Evolutionary conservation across 2,113 vertebrate genomes (phyloP).

Genomic region (Microcebus tavaratra): DNA sequence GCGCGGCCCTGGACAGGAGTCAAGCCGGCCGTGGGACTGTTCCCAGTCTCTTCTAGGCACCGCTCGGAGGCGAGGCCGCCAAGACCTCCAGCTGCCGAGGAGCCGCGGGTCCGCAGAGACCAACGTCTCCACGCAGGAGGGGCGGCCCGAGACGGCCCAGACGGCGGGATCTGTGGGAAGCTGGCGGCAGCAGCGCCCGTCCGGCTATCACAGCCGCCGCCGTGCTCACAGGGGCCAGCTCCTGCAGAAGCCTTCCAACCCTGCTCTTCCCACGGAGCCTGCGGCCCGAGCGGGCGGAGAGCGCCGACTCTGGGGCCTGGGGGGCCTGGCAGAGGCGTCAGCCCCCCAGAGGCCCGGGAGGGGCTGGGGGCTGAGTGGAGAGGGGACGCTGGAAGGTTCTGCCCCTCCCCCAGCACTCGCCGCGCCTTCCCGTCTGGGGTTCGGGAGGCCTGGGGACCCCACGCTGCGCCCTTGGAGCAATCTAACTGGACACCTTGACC

Average conservation of each 20-base stretch:
- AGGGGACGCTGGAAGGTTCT: rapidly evolving
- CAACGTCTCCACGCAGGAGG: background rate
- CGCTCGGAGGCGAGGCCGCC: background rate
- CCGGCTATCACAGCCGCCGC: too few species aligned
- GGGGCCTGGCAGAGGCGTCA: background rate
- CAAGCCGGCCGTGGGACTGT: background rate
- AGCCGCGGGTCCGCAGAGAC: background rate
- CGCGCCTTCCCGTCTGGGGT: background rate
- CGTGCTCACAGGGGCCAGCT: background rate
- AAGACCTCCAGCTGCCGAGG: background rate
- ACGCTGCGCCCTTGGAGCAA: rapidly evolving
- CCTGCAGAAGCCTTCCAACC: background rate
- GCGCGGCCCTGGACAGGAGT: background rate
- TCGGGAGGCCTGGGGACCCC: background rate
- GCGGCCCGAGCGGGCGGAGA: background rate
- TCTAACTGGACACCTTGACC: background rate
- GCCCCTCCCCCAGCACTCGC: rapidly evolving
- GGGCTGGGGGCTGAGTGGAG: background rate
- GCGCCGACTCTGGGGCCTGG: background rate
- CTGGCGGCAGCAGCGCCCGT: rapidly evolving
- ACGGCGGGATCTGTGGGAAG: background rate
- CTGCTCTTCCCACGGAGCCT: rapidly evolving
- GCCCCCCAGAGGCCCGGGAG: background rate
- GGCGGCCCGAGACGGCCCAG: background rate
- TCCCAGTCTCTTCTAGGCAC: background rate